phyloP scores from a whole-genome alignment of 2,113 vertebrate genomes.

The Spheniscus mendiculus region DNA sequence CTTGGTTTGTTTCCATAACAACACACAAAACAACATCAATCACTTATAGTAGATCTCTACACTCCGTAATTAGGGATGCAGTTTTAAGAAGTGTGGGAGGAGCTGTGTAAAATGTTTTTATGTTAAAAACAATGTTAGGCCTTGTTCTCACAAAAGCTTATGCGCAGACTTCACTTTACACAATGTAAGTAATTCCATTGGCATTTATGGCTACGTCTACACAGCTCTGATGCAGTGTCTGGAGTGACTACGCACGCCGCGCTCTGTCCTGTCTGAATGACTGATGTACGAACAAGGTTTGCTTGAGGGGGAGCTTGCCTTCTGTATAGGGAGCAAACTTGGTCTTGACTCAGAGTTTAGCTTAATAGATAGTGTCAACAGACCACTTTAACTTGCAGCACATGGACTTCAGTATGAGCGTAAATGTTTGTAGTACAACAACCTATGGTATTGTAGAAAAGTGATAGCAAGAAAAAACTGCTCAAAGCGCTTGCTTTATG shows the following conservation, averaged over 20 bases:
- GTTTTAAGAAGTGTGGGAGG: slow-evolving; percentile 58
- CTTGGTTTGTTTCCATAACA: slow-evolving; percentile 68
- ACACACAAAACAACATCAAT: slow-evolving; percentile 56
- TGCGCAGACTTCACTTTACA: neutral
- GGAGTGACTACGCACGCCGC: neutral
- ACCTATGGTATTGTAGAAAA: neutral
- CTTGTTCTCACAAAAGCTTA: slow-evolving; percentile 13
- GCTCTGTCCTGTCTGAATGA: neutral
- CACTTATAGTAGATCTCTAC: slow-evolving; percentile 48
- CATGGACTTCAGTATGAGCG: neutral
- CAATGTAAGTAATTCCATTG: neutral
- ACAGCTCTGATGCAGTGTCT: neutral
- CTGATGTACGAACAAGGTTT: neutral
- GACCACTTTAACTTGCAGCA: neutral
- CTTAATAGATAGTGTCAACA: neutral
- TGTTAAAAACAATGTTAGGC: slow-evolving; percentile 41
- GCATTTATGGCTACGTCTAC: neutral
- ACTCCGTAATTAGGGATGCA: slow-evolving; percentile 59
- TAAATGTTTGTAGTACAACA: neutral
- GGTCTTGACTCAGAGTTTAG: neutral
- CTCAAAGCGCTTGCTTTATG: neutral
- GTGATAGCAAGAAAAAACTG: neutral
- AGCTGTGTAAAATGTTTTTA: slow-evolving; percentile 47
- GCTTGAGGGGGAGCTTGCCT: neutral
- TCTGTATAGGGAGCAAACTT: neutral